Conservation (phyloP, 2,797 vertebrate species). For the Oreonectes daqikongensis region DNA sequence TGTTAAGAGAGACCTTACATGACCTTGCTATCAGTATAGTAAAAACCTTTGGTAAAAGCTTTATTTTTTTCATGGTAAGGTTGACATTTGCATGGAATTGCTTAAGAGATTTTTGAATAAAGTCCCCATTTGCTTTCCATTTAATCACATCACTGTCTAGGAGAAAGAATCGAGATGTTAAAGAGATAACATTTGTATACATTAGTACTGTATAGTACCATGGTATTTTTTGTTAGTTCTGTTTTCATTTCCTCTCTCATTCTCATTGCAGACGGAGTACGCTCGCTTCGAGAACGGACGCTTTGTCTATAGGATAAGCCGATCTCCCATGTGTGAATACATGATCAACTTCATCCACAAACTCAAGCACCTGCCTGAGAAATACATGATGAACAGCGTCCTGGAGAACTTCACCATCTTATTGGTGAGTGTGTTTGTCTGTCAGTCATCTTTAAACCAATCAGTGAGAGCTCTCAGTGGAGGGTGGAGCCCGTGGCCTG, state of each 20-base stretch:
- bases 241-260: not conserved
- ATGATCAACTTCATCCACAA: constrained; percentile 99
- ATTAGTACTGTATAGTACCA: not conserved
- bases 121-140: not conserved
- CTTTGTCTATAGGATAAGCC: constrained; percentile 97
- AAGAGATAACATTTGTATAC: not conserved
- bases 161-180: not conserved
- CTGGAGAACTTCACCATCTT: constrained; percentile 99
- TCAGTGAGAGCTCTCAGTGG: not conserved
- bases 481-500: constrained; percentile 22
- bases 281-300: constrained; percentile 97
- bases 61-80: too few species aligned
- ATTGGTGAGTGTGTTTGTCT: constrained; percentile 81
- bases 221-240: not conserved
- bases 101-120: too few species aligned
- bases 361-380: constrained; percentile 98
- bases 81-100: too few species aligned
- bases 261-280: constrained; percentile 87
- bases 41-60: too few species aligned
- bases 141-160: not conserved
- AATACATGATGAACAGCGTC: constrained; percentile 99
- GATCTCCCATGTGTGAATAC: constrained; percentile 99
- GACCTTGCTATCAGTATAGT: too few species aligned
- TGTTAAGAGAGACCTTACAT: too few species aligned
- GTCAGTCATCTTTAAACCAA: not conserved